phyloP scores from a whole-genome alignment of 2,113 vertebrate species.

The Pteropus alecto region DNA sequence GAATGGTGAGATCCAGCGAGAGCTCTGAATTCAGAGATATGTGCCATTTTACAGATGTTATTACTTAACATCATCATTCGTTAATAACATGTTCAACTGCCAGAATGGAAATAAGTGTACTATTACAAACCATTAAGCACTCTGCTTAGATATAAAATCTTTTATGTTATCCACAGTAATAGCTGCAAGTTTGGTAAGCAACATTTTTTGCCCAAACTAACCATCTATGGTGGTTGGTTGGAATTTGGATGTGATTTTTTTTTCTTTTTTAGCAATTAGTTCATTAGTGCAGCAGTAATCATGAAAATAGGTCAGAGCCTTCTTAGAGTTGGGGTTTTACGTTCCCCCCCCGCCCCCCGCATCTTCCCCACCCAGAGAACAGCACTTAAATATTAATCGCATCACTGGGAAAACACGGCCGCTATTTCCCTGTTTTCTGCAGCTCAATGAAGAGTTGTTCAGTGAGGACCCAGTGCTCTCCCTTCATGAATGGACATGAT shows the following conservation, averaged over 20 bases:
- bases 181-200: neutral
- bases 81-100: neutral
- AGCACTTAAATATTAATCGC: conserved; percentile 83
- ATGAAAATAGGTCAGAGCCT: conserved; percentile 83
- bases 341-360: neutral
- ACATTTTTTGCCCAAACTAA: neutral
- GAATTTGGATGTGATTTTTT: neutral
- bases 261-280: conserved; percentile 64
- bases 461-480: conserved; percentile 72
- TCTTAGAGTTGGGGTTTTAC: conserved; percentile 76
- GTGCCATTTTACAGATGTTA: neutral
- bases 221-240: neutral
- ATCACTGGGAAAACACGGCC: conserved; percentile 83
- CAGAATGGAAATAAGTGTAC: neutral
- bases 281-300: conserved; percentile 78
- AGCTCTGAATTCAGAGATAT: neutral
- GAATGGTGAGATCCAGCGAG: neutral
- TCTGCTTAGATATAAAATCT: neutral
- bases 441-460: conserved; percentile 88
- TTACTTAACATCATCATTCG: neutral
- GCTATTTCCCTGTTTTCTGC: conserved; percentile 83
- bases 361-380: conserved; percentile 51
- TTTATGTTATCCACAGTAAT: neutral
- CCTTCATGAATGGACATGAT: conserved; percentile 86
- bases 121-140: neutral